These are phyloP conservation scores for Danio jaintianensis DNA, from an alignment of 2,797 vertebrate species.

Conservation along the genomic window DNA sequence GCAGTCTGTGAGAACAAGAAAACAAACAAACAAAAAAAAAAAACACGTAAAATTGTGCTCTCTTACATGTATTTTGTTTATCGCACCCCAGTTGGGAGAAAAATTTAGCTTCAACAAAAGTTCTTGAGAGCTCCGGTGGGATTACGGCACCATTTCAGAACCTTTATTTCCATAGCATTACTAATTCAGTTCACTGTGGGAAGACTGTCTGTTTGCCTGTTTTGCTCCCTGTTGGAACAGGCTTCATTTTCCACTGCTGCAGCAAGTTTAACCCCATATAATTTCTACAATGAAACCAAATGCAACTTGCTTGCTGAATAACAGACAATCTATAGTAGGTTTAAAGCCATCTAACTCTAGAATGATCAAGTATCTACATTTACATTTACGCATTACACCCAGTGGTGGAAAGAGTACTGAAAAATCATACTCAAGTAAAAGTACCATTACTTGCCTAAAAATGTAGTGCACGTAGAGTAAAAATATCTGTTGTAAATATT, in stretches of 20 bases:
- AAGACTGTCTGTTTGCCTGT: conserved; percentile 69
- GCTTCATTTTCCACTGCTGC: conserved; percentile 52
- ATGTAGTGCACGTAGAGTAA: too few species aligned
- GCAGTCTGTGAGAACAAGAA: conserved; percentile 59
- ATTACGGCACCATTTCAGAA: conserved; percentile 73
- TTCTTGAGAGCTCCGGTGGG: conserved; percentile 68
- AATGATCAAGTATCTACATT: too few species aligned
- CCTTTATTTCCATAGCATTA: conserved; percentile 76
- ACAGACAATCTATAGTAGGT: too few species aligned
- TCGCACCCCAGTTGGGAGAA: conserved; percentile 61
- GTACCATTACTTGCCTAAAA: too few species aligned
- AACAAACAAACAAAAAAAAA: conserved; percentile 53
- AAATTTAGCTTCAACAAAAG: conserved; percentile 54
- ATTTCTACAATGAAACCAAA: neutral
- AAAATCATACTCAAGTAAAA: too few species aligned
- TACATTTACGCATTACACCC: too few species aligned
- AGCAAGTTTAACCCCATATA: conserved; percentile 50
- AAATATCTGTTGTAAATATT: too few species aligned
- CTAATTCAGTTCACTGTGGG: conserved; percentile 79
- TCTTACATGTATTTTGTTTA: conserved; percentile 52
- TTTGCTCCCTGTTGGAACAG: conserved; percentile 60
- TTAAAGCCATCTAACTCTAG: too few species aligned
- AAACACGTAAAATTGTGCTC: conserved; percentile 55
- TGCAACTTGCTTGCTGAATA: too few species aligned
- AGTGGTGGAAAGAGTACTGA: too few species aligned